phyloP scores from a whole-genome alignment of 2,113 vertebrate genomes.

The Gyps fulvus region DNA sequence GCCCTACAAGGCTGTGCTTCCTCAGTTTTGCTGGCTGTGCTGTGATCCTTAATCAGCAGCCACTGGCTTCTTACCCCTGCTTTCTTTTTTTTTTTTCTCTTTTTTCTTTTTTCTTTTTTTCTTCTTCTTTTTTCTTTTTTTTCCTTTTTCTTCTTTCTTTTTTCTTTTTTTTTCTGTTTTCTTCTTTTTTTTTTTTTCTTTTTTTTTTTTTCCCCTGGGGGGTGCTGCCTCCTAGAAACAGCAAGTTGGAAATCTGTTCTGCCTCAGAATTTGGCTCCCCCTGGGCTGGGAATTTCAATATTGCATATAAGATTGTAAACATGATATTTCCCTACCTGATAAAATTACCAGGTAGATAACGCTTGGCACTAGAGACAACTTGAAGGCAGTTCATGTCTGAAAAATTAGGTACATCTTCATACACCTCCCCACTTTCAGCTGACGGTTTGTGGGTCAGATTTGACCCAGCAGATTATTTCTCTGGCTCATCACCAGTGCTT shows the following conservation, averaged over 20 bases:
- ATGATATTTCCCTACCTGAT: background rate
- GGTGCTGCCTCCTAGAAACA: background rate
- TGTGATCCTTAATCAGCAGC: background rate
- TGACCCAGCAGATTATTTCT: rapidly evolving
- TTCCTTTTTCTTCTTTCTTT: no score
- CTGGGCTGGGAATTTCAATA: background rate
- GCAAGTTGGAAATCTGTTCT: background rate
- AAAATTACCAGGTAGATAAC: background rate
- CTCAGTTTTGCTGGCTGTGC: background rate
- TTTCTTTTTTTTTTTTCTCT: rapidly evolving
- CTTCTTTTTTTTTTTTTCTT: rapidly evolving
- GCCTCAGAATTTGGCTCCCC: background rate
- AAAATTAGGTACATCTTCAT: background rate
- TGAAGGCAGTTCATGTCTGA: background rate
- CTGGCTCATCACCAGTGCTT: background rate
- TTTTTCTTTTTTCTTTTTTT: rapidly evolving
- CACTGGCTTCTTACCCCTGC: background rate
- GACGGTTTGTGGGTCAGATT: rapidly evolving
- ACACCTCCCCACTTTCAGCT: background rate
- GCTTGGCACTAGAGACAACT: background rate
- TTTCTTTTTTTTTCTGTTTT: rapidly evolving
- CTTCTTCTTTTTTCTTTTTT: rapidly evolving
- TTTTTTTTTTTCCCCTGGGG: no score
- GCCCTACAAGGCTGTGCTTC: background rate
- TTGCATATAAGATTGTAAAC: background rate